A percentile compares a stretch with the other conserved stretches of the same genome.
phyloP scores from a whole-genome alignment of 2,113 vertebrate species.

The Panthera tigris region DNA sequence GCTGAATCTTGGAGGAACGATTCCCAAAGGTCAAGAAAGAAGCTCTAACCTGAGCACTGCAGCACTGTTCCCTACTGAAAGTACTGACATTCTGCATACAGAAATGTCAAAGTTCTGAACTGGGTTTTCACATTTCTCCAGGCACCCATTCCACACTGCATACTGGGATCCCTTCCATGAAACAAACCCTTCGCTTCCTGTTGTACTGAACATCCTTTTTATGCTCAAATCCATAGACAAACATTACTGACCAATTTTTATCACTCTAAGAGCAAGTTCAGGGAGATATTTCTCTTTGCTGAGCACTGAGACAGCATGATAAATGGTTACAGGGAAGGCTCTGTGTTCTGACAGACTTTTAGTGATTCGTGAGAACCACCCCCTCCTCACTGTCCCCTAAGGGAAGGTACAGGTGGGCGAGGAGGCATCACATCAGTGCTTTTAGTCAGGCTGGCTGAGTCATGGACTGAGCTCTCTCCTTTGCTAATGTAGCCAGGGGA shows the following conservation, averaged over 20 bases:
- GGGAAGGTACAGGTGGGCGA: not conserved
- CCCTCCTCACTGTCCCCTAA: not conserved
- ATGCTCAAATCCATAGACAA: conserved; percentile 25
- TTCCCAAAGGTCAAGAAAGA: not conserved
- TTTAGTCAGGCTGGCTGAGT: not conserved
- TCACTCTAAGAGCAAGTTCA: not conserved
- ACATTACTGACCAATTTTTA: not conserved
- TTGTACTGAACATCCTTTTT: not conserved
- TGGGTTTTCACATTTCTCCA: not conserved
- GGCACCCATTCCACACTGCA: not conserved
- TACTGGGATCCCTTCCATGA: not conserved
- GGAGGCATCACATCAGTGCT: not conserved
- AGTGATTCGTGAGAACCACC: conserved; percentile 23
- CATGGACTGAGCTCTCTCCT: not conserved
- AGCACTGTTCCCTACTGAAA: not conserved
- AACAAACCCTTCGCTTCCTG: not conserved
- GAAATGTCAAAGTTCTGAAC: not conserved
- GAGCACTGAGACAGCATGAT: not conserved
- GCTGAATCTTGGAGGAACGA: not conserved
- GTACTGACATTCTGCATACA: not conserved
- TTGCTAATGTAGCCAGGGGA: conserved; percentile 45
- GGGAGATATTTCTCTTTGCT: not conserved
- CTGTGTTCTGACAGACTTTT: conserved; percentile 38
- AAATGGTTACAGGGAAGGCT: conserved; percentile 37
- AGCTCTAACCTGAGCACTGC: not conserved